Conservation (phyloP, 2,797 vertebrate genomes). For the Eulemur mongoz region DNA sequence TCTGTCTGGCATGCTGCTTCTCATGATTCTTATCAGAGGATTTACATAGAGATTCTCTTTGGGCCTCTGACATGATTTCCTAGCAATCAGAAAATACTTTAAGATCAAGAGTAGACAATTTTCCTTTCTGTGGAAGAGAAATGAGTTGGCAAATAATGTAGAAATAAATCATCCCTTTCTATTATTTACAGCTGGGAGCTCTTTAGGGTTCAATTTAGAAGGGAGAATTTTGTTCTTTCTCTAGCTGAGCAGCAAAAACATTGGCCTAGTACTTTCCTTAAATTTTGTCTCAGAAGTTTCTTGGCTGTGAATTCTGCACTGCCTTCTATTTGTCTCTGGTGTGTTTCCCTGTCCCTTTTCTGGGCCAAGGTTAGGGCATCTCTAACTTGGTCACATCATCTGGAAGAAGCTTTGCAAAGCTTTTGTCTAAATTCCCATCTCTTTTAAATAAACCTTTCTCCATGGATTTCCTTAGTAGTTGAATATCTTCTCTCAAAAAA, state of each 20-base stretch:
- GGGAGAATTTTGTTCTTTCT: not conserved
- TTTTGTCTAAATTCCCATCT: not conserved
- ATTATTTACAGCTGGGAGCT: slow-evolving; percentile 33
- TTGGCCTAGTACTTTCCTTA: not conserved
- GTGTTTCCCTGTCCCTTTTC: not conserved
- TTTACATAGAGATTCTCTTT: not conserved
- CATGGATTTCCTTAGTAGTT: not conserved
- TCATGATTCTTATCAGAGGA: not conserved
- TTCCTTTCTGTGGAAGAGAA: slow-evolving; percentile 62
- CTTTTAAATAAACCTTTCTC: not conserved
- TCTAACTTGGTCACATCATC: not conserved
- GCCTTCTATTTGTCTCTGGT: not conserved
- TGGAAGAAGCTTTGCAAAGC: not conserved
- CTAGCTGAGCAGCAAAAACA: not conserved
- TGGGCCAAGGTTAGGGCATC: not conserved
- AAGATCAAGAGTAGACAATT: slow-evolving; percentile 47
- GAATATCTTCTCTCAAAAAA: not conserved
- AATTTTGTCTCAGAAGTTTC: not conserved
- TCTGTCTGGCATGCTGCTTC: not conserved
- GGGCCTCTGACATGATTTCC: not conserved
- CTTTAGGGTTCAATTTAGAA: slow-evolving; percentile 9
- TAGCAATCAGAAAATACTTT: slow-evolving; percentile 43
- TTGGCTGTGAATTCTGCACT: not conserved
- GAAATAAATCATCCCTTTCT: slow-evolving; percentile 56
- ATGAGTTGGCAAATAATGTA: slow-evolving; percentile 56